Evolutionary conservation across 2,113 vertebrate genomes (phyloP).

Genomic region (Donacobius atricapilla): DNA sequence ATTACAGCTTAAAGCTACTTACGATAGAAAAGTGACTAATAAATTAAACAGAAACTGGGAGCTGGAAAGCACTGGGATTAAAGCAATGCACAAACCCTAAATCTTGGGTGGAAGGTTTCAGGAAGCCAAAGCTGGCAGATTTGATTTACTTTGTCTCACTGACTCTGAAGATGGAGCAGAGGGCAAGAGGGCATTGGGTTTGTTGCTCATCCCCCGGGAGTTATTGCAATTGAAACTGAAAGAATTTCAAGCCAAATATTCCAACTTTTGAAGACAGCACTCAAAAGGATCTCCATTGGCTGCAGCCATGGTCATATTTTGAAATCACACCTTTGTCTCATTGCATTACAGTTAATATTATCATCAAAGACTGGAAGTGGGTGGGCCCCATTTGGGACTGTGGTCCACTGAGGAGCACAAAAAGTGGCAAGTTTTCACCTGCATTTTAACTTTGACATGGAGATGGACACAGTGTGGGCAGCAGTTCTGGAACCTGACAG

Average conservation of each 20-base stretch:
- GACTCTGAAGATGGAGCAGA: neutral
- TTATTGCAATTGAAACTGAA: neutral
- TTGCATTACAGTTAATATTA: neutral
- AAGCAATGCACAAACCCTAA: neutral
- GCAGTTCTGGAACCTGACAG: neutral
- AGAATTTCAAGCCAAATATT: neutral
- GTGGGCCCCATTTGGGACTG: neutral
- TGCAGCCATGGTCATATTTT: neutral
- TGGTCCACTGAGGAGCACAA: neutral
- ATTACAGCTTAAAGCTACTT: neutral
- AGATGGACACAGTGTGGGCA: accelerated
- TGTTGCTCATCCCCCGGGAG: neutral
- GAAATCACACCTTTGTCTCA: neutral
- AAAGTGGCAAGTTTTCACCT: neutral
- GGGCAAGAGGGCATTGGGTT: neutral
- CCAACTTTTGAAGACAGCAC: neutral
- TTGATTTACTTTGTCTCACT: neutral
- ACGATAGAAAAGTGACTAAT: neutral
- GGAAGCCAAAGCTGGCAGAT: neutral
- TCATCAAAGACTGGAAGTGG: neutral
- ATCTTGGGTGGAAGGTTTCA: neutral
- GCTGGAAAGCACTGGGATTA: neutral
- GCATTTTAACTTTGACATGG: neutral
- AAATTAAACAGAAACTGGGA: neutral
- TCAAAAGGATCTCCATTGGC: neutral